phyloP scores from a whole-genome alignment of 2,888 invertebrate species.

The Diaphora mendica region DNA sequence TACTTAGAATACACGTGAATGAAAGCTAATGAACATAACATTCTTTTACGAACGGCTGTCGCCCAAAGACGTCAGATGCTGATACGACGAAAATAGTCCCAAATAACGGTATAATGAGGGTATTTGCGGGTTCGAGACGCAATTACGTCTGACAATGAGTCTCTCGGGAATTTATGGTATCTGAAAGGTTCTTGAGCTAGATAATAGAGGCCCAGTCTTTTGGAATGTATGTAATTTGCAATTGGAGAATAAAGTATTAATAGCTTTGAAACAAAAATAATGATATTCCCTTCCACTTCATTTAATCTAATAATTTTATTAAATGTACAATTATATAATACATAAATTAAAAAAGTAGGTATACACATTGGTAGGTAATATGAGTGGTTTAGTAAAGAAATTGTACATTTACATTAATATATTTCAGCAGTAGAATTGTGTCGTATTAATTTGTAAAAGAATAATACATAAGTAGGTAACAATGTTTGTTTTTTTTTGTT shows the following conservation, averaged over 20 bases:
- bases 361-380: too few relatives aligned
- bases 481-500: too few relatives aligned
- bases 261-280: neutral
- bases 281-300: neutral
- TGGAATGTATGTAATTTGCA: neutral
- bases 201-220: neutral
- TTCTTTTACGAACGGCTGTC: constrained; percentile 13
- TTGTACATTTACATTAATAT: too few relatives aligned
- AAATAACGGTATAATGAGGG: constrained; percentile 1
- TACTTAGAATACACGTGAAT: neutral
- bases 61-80: constrained; percentile 16
- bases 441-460: neutral
- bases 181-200: neutral
- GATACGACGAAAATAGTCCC: constrained; percentile 22
- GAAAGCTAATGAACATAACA: neutral
- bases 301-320: neutral
- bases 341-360: too few relatives aligned
- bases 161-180: neutral
- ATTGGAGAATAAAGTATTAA: neutral
- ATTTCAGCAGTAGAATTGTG: neutral
- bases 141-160: neutral
- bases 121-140: neutral
- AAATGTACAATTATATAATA: too few relatives aligned
- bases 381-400: too few relatives aligned
- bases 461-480: neutral